phyloP scores from a whole-genome alignment of 1,140 invertebrate genomes.

The Drosophila sucinea region DNA sequence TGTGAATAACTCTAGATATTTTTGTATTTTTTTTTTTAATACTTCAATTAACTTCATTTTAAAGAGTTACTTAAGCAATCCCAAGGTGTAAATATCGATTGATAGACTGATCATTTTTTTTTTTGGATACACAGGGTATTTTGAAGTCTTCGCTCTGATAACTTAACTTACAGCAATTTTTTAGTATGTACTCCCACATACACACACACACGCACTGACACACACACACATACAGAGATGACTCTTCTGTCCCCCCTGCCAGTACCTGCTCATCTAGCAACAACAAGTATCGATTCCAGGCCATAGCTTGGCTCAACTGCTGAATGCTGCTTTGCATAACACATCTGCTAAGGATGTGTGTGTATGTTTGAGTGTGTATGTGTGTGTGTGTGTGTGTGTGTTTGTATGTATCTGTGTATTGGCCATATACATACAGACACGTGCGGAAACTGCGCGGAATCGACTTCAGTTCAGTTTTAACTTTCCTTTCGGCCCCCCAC shows the following conservation, averaged over 20 bases:
- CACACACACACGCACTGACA: background rate
- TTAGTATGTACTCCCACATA: conserved; percentile 13
- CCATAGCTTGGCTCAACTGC: conserved; percentile 51
- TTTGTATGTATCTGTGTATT: conserved; percentile 44
- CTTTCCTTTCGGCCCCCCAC: conserved; percentile 21
- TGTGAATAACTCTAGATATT: too few relatives aligned
- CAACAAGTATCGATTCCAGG: conserved; percentile 74
- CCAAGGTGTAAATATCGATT: too few relatives aligned
- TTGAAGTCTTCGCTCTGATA: background rate
- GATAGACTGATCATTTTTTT: too few relatives aligned
- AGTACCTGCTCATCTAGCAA: conserved; percentile 28
- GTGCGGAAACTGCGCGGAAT: conserved; percentile 51
- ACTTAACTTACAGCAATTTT: conserved; percentile 9
- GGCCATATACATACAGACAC: conserved; percentile 61
- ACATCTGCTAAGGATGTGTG: conserved; percentile 37
- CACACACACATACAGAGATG: background rate
- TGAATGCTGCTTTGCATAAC: conserved; percentile 72
- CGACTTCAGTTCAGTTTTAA: conserved; percentile 46
- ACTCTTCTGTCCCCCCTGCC: background rate
- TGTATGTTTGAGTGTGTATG: background rate
- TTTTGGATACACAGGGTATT: conserved; percentile 17
- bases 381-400: conserved; percentile 24
- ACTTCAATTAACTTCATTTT: too few relatives aligned
- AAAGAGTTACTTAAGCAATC: too few relatives aligned
- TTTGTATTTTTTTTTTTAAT: too few relatives aligned